Evolutionary conservation across 1,140 invertebrate species (phyloP).

Genomic region (Asobara japonica): DNA sequence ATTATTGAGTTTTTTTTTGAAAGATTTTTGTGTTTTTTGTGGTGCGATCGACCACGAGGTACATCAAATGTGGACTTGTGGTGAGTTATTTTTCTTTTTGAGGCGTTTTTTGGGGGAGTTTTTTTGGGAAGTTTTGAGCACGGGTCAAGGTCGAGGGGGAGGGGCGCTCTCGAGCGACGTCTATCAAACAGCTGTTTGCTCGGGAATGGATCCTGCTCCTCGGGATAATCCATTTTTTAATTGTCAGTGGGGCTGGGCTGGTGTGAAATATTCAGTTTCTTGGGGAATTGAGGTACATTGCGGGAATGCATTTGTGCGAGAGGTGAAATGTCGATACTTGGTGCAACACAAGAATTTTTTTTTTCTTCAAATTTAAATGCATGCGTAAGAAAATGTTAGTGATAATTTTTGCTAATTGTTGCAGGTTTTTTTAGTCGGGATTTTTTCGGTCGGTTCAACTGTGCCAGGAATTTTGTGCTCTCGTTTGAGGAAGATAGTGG

Average conservation of each 20-base stretch:
- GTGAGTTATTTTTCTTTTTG: conserved; percentile 15
- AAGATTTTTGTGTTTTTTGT: not conserved
- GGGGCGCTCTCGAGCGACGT: conserved; percentile 43
- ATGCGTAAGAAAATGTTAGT: too few relatives aligned
- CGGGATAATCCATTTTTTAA: not conserved
- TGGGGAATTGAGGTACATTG: not conserved
- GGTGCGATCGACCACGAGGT: too few relatives aligned
- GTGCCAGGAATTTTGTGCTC: too few relatives aligned
- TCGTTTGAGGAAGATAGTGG: too few relatives aligned
- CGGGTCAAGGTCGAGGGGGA: conserved; percentile 62
- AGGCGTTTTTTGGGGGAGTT: not conserved
- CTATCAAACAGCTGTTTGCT: conserved; percentile 66
- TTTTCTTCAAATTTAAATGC: too few relatives aligned
- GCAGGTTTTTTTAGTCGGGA: too few relatives aligned
- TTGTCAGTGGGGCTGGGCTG: not conserved
- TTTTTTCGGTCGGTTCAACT: too few relatives aligned
- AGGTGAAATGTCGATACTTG: too few relatives aligned
- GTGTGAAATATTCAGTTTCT: not conserved
- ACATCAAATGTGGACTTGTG: not conserved
- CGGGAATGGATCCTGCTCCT: conserved; percentile 31
- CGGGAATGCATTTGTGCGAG: too few relatives aligned
- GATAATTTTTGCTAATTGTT: too few relatives aligned
- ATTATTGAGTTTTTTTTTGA: not conserved
- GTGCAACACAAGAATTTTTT: too few relatives aligned
- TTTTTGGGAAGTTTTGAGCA: too few relatives aligned